Percentiles rank a stretch among this genome's conserved stretches.
Evolutionary conservation across 1,140 invertebrate genomes (phyloP).

Genomic region (Trachymyrmex cornetzi): DNA sequence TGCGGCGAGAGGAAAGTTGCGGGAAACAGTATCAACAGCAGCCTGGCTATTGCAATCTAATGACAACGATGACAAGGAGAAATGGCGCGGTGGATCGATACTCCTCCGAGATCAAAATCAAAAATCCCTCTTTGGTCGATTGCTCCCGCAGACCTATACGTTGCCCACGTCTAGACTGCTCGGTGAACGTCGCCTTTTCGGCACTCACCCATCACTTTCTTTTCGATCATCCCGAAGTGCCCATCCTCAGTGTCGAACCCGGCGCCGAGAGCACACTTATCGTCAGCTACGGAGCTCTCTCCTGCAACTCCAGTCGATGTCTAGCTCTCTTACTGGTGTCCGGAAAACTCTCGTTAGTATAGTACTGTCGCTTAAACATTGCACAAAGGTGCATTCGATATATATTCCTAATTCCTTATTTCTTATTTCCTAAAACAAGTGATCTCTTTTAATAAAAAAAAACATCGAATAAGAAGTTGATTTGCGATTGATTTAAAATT

Average conservation of each 20-base stretch:
- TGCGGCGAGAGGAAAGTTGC: not conserved
- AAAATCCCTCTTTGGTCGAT: constrained; percentile 74
- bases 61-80: constrained; percentile 44
- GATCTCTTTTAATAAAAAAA: not conserved
- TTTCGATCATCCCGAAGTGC: constrained; percentile 85
- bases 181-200: constrained; percentile 83
- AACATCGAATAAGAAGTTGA: not conserved
- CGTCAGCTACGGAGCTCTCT: constrained; percentile 79
- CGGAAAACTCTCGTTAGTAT: constrained; percentile 83
- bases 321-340: constrained; percentile 83
- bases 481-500: constrained; percentile 6
- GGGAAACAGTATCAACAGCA: constrained; percentile 30
- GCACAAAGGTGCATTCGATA: not conserved
- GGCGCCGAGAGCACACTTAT: constrained; percentile 82
- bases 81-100: constrained; percentile 46
- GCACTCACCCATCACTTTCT: constrained; percentile 83
- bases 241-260: constrained; percentile 82
- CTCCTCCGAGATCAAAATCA: constrained; percentile 74
- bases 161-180: constrained; percentile 82
- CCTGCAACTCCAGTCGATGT: constrained; percentile 81
- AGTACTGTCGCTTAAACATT: not conserved
- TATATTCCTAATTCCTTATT: not conserved
- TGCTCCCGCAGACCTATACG: constrained; percentile 83
- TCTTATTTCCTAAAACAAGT: constrained; percentile 23
- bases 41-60: constrained; percentile 70